phyloP scores from a whole-genome alignment of 1,140 invertebrate genomes.

The Nasonia vitripennis region DNA sequence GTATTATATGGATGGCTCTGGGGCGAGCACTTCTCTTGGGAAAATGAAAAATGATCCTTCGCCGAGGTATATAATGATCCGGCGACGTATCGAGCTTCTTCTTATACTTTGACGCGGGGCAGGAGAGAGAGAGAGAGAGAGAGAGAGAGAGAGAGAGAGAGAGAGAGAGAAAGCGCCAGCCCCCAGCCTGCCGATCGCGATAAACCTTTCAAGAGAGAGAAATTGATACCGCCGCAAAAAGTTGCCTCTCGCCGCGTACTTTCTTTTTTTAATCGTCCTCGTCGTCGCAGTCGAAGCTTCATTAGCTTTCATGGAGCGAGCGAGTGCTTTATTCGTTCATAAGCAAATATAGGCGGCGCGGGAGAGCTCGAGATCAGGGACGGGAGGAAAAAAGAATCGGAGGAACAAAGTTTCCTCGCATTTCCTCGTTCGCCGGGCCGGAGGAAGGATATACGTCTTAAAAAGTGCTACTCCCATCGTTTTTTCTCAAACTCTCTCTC shows the following conservation, averaged over 20 bases:
- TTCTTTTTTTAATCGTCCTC: constrained; percentile 28
- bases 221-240: constrained; percentile 36
- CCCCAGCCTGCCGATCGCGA: not conserved
- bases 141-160: constrained; percentile 31
- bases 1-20: not conserved
- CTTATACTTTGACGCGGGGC: constrained; percentile 3
- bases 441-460: not conserved
- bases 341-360: not conserved
- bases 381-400: not conserved
- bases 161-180: constrained; percentile 15
- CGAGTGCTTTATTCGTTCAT: not conserved
- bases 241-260: not conserved
- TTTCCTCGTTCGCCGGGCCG: not conserved
- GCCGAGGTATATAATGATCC: constrained; percentile 48
- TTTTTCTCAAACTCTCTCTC: not conserved
- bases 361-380: not conserved
- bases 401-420: not conserved
- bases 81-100: constrained; percentile 21
- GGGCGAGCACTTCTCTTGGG: constrained; percentile 16
- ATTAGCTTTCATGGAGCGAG: not conserved
- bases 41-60: constrained; percentile 53
- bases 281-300: not conserved
- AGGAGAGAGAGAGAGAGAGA: constrained; percentile 17
- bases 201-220: constrained; percentile 29
- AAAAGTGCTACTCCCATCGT: constrained; percentile 10